These are phyloP conservation scores for Aegotheles bennettii DNA, from an alignment of 2,113 vertebrate genomes.

Conservation along the genomic window DNA sequence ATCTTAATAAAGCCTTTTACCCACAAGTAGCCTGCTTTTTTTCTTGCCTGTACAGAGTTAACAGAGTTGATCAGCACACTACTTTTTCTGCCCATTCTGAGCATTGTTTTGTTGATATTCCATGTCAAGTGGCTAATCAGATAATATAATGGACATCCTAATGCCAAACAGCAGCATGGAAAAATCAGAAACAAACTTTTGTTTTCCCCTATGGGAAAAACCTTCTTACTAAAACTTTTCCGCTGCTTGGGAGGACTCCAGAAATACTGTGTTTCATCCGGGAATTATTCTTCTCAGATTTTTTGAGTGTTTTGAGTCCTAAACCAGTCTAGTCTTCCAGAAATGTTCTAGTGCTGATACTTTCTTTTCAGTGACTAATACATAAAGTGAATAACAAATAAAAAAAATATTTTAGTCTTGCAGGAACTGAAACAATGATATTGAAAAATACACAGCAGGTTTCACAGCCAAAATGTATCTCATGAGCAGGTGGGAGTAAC, in stretches of 20 bases:
- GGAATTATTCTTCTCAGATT: slow-evolving; percentile 31
- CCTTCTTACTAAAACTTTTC: background rate
- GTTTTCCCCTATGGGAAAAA: background rate
- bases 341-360: background rate
- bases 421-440: background rate
- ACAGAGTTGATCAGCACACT: background rate
- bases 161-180: slow-evolving; percentile 17
- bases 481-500: background rate
- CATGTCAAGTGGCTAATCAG: slow-evolving; percentile 34
- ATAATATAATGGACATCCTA: slow-evolving; percentile 9
- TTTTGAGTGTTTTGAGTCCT: background rate
- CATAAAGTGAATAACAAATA: background rate
- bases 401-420: background rate
- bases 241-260: slow-evolving; percentile 44
- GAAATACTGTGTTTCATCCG: slow-evolving; percentile 15
- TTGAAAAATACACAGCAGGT: background rate
- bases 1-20: background rate
- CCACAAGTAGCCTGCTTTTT: background rate
- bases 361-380: background rate
- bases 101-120: slow-evolving; percentile 33
- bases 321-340: background rate
- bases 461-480: background rate
- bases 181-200: slow-evolving; percentile 19
- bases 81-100: slow-evolving; percentile 20
- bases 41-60: background rate